These are phyloP conservation scores for Poeciliopsis retropinna DNA, from an alignment of 2,113 vertebrate species.

Conservation along the genomic window DNA sequence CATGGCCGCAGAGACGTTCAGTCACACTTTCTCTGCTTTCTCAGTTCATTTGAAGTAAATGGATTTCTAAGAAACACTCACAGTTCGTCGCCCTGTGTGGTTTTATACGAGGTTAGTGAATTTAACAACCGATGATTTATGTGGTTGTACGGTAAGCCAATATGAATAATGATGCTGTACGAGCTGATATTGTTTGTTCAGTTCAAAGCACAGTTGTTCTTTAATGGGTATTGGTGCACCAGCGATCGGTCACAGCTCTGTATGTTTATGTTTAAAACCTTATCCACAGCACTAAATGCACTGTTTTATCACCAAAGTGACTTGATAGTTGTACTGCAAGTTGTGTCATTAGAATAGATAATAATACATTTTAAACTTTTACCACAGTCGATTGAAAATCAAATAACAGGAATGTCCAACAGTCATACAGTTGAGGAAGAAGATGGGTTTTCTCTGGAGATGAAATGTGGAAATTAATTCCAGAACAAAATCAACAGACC, in stretches of 20 bases:
- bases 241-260: background rate
- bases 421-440: no score
- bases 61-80: slow-evolving; percentile 15
- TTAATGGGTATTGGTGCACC: background rate
- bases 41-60: slow-evolving; percentile 24
- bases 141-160: slow-evolving; percentile 4
- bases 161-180: background rate
- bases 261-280: background rate
- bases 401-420: no score
- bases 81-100: background rate
- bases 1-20: slow-evolving; percentile 11
- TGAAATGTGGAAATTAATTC: no score
- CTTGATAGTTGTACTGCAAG: no score
- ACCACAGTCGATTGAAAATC: background rate
- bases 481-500: no score
- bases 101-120: slow-evolving; percentile 32
- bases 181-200: background rate
- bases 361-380: no score
- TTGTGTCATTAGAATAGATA: no score
- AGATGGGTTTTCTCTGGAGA: no score
- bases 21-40: slow-evolving; percentile 24
- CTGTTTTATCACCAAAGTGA: no score
- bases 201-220: background rate
- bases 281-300: background rate
- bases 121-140: background rate